A percentile compares a stretch with the other conserved stretches of the same genome.
Conservation (phyloP, 2,888 invertebrate genomes). For the Lochmaea crataegi region DNA sequence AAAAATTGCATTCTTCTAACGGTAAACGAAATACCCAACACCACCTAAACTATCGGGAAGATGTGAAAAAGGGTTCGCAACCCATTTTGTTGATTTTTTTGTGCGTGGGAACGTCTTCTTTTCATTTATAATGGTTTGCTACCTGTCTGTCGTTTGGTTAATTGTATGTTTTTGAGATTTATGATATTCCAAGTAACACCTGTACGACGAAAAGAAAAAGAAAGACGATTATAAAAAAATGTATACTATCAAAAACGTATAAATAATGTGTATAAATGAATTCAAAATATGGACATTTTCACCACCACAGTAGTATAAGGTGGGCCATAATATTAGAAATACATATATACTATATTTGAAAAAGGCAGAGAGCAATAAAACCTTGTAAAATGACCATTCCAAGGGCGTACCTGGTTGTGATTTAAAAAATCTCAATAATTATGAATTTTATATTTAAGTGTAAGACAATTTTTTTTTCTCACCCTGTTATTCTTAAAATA, state of each 20-base stretch:
- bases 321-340: too few relatives aligned
- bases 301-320: background rate
- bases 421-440: too few relatives aligned
- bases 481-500: too few relatives aligned
- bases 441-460: too few relatives aligned
- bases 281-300: background rate
- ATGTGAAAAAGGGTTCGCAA: slow-evolving; percentile 42
- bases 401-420: too few relatives aligned
- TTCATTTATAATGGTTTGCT: slow-evolving; percentile 31
- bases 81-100: slow-evolving; percentile 44
- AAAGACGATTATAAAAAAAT: background rate
- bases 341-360: too few relatives aligned
- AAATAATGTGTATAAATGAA: background rate
- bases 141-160: slow-evolving; percentile 40
- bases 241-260: background rate
- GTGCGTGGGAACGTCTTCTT: slow-evolving; percentile 40
- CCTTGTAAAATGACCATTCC: too few relatives aligned
- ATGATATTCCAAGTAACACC: slow-evolving; percentile 30
- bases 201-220: slow-evolving; percentile 15
- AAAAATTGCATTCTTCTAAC: slow-evolving; percentile 42
- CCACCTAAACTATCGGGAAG: slow-evolving; percentile 5
- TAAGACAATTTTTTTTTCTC: too few relatives aligned
- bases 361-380: too few relatives aligned
- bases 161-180: slow-evolving; percentile 33
- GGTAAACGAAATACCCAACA: slow-evolving; percentile 24